A percentile compares a stretch with the other conserved stretches of the same genome.
phyloP scores from a whole-genome alignment of 2,888 invertebrate species.

The Tenodera sinensis region DNA sequence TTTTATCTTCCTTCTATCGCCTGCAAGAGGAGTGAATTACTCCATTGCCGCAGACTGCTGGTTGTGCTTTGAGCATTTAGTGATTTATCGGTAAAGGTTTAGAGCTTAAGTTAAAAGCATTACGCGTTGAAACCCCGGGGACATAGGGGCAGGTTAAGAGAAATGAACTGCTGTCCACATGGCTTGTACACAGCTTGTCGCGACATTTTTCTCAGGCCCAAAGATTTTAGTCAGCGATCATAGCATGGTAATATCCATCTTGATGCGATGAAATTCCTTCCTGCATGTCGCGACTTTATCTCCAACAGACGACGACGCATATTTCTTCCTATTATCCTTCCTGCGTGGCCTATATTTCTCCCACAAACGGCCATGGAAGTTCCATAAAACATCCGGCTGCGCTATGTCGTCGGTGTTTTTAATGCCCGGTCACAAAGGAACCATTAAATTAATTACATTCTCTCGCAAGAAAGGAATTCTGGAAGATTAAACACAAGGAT shows the following conservation, averaged over 20 bases:
- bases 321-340: not conserved
- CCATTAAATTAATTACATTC: conserved; percentile 30
- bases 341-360: conserved; percentile 14
- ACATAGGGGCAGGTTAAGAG: not conserved
- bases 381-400: conserved; percentile 7
- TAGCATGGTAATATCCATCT: not conserved
- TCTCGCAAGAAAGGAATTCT: not conserved
- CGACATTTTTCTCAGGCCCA: not conserved
- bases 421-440: conserved; percentile 21
- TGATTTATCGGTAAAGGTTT: not conserved
- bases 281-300: not conserved
- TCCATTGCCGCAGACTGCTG: not conserved
- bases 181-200: not conserved
- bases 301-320: not conserved
- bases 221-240: not conserved
- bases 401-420: conserved; percentile 2
- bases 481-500: not conserved
- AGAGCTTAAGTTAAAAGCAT: not conserved
- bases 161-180: not conserved
- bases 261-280: not conserved
- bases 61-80: not conserved
- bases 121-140: not conserved
- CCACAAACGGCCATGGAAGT: conserved; percentile 20
- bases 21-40: no score
- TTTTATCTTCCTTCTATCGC: no score